A percentile compares a stretch with the other conserved stretches of the same genome.
phyloP scores from a whole-genome alignment of 1,140 invertebrate species.

The Drosophila yakuba region DNA sequence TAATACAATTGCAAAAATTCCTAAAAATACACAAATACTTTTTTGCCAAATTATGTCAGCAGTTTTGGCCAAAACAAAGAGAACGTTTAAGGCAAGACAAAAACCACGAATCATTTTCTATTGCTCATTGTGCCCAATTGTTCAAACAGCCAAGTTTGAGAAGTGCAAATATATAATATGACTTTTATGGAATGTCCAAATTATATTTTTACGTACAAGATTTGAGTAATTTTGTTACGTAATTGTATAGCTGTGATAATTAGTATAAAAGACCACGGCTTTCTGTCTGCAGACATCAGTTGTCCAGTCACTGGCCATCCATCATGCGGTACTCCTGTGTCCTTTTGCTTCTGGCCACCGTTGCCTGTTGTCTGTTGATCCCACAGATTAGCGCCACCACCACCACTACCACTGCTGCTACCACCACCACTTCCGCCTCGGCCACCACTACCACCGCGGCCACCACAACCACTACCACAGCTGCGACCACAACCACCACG shows the following conservation, averaged over 20 bases:
- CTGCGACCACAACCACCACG: neutral
- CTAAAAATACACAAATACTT: no score
- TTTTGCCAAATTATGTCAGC: constrained; percentile 5
- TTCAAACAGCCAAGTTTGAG: constrained; percentile 1
- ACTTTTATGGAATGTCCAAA: neutral
- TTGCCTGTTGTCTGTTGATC: constrained; percentile 5
- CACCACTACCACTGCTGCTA: neutral
- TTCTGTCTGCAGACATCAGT: neutral
- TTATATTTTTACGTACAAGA: neutral
- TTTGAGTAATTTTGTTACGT: neutral
- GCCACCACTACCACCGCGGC: neutral
- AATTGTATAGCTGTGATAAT: neutral
- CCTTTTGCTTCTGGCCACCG: constrained; percentile 7
- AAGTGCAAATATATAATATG: neutral
- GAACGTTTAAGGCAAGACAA: neutral
- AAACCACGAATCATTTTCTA: neutral
- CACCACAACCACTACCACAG: neutral
- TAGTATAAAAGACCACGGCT: neutral
- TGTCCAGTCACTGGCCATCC: neutral
- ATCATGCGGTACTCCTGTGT: constrained; percentile 19
- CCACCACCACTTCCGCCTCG: neutral
- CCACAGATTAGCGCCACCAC: neutral
- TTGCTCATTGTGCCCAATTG: neutral
- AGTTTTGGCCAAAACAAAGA: neutral
- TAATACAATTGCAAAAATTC: neutral